Conservation (phyloP, 2,113 vertebrate genomes). For the Gopherus flavomarginatus region DNA sequence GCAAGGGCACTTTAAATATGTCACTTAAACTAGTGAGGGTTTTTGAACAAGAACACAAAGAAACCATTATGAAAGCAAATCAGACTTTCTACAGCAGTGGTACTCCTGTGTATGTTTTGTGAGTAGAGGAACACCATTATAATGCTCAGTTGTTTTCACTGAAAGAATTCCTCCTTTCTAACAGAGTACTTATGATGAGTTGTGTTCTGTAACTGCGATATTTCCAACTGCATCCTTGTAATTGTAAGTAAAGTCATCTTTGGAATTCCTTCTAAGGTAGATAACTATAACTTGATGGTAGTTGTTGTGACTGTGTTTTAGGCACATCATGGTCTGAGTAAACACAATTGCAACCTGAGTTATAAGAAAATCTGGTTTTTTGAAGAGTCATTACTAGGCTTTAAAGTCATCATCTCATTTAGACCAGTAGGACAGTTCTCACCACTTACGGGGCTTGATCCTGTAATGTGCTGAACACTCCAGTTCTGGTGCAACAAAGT, state of each 20-base stretch:
- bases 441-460: background rate
- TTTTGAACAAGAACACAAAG: background rate
- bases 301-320: background rate
- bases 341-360: background rate
- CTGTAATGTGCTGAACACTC: background rate
- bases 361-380: background rate
- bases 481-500: background rate
- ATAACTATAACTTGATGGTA: background rate
- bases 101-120: background rate
- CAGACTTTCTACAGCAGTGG: background rate
- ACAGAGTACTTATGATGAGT: constrained; percentile 39
- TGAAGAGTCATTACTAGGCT: background rate
- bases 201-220: constrained; percentile 48
- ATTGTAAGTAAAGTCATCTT: constrained; percentile 48
- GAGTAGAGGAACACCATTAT: background rate
- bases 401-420: background rate
- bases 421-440: background rate
- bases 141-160: constrained; percentile 30
- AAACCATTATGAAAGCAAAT: background rate
- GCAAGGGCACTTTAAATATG: background rate
- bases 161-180: constrained; percentile 58
- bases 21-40: background rate
- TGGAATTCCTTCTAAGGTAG: constrained; percentile 29
- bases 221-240: constrained; percentile 52
- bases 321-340: background rate